These are phyloP conservation scores for Drosophila affinis DNA, from an alignment of 2,888 invertebrate genomes.

Conservation along the genomic window DNA sequence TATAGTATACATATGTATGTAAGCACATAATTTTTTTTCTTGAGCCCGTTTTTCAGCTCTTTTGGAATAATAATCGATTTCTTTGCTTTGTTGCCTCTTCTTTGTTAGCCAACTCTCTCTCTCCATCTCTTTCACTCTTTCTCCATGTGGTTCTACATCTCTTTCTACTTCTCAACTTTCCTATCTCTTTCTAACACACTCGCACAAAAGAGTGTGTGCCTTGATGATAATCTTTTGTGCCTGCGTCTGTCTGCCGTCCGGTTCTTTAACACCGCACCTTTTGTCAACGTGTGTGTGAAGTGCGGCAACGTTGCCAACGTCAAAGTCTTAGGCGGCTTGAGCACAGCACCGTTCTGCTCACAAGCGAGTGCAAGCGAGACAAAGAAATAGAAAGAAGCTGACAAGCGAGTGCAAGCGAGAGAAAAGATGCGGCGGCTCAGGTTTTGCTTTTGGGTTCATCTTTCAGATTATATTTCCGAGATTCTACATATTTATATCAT, in stretches of 20 bases:
- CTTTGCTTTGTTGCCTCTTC: slow-evolving; percentile 42
- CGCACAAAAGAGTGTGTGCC: slow-evolving; percentile 30
- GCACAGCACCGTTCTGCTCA: slow-evolving; percentile 1
- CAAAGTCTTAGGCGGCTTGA: slow-evolving; percentile 3
- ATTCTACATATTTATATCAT: neutral
- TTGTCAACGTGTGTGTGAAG: slow-evolving; percentile 66
- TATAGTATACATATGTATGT: neutral
- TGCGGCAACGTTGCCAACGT: slow-evolving; percentile 61
- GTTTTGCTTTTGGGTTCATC: slow-evolving; percentile 11
- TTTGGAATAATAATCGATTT: slow-evolving; percentile 74
- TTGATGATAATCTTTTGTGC: slow-evolving; percentile 68
- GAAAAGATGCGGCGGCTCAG: neutral
- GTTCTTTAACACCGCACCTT: slow-evolving; percentile 75
- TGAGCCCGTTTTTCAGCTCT: slow-evolving; percentile 40
- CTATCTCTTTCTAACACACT: neutral
- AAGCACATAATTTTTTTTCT: slow-evolving; percentile 6
- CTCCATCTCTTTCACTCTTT: slow-evolving; percentile 3
- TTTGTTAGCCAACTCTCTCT: slow-evolving; percentile 35
- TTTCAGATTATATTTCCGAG: neutral
- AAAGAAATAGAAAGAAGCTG: neutral
- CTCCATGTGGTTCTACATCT: too few species aligned
- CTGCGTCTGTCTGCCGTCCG: slow-evolving; percentile 43
- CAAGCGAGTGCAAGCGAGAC: neutral
- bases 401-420: neutral
- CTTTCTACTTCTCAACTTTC: neutral